Percentiles rank a stretch among this genome's conserved stretches.
These are phyloP conservation scores for Nycticorax nycticorax DNA, from an alignment of 2,113 vertebrate genomes.

Conservation along the genomic window DNA sequence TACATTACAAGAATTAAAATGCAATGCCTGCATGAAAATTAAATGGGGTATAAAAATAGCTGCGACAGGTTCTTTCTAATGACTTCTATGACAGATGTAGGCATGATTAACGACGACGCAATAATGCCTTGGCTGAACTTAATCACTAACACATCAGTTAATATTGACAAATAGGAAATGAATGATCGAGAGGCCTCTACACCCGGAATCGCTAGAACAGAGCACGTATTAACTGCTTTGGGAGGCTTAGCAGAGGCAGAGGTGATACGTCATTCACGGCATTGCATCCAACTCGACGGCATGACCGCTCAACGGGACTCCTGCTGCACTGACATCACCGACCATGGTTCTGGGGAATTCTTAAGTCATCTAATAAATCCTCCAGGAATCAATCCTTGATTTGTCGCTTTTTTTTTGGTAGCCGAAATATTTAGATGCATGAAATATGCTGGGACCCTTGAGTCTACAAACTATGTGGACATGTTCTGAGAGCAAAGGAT, in stretches of 20 bases:
- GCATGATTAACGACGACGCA: slow-evolving; percentile 36
- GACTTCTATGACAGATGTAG: neutral
- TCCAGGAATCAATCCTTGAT: neutral
- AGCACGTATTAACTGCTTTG: neutral
- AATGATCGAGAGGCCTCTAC: neutral
- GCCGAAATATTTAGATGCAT: neutral
- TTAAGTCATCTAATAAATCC: neutral
- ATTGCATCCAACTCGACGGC: neutral
- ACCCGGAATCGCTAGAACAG: neutral
- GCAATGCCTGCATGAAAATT: neutral
- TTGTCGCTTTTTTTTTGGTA: too few relatives aligned
- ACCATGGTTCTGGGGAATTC: neutral
- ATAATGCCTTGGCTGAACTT: slow-evolving; percentile 2
- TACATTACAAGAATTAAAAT: slow-evolving; percentile 42
- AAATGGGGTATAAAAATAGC: slow-evolving; percentile 54
- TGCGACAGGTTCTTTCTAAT: neutral
- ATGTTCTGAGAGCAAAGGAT: too few relatives aligned
- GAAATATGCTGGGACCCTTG: neutral
- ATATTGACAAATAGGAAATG: slow-evolving; percentile 39
- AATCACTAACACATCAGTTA: slow-evolving; percentile 36
- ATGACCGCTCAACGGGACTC: neutral
- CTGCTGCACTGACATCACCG: neutral
- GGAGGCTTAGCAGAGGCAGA: neutral
- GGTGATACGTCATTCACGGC: neutral
- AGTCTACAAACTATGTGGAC: neutral